Evolutionary conservation across 1,140 invertebrate genomes (phyloP).

Genomic region (Lasaia peninsularis): DNA sequence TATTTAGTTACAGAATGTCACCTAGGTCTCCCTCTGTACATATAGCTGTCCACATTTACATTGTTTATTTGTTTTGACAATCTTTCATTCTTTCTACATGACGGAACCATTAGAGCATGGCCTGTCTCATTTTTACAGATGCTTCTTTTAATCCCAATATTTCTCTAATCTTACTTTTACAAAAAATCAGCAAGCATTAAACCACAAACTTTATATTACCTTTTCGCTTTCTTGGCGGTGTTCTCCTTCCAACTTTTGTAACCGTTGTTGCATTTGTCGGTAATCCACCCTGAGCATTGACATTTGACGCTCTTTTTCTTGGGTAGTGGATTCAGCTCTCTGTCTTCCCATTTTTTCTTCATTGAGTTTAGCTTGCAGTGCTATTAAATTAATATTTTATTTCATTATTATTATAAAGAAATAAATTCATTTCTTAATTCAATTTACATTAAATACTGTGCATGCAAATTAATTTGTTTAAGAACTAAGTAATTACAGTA

Average conservation of each 20-base stretch:
- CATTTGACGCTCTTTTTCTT: slow-evolving; percentile 95
- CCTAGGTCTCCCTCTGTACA: neutral
- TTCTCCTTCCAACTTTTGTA: slow-evolving; percentile 94
- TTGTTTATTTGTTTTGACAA: no score
- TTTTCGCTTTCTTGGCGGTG: slow-evolving; percentile 93
- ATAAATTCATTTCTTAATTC: neutral
- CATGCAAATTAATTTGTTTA: neutral
- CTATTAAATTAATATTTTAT: slow-evolving; percentile 68
- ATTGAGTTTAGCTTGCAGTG: slow-evolving; percentile 92
- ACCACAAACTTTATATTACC: no score
- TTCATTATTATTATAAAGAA: neutral
- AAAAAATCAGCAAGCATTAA: no score
- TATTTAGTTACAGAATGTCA: neutral
- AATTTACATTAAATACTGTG: neutral
- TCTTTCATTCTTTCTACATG: no score
- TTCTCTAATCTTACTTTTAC: no score
- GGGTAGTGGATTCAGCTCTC: slow-evolving; percentile 88
- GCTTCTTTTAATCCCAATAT: no score
- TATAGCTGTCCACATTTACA: no score
- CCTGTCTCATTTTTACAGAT: no score
- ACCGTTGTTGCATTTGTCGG: slow-evolving; percentile 91
- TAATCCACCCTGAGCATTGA: slow-evolving; percentile 96
- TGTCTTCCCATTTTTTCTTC: slow-evolving; percentile 92
- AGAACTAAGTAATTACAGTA: neutral
- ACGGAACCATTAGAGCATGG: no score